Base-by-base conservation (phyloP, 2,113 vertebrate species). In the Colinus virginianus region DNA sequence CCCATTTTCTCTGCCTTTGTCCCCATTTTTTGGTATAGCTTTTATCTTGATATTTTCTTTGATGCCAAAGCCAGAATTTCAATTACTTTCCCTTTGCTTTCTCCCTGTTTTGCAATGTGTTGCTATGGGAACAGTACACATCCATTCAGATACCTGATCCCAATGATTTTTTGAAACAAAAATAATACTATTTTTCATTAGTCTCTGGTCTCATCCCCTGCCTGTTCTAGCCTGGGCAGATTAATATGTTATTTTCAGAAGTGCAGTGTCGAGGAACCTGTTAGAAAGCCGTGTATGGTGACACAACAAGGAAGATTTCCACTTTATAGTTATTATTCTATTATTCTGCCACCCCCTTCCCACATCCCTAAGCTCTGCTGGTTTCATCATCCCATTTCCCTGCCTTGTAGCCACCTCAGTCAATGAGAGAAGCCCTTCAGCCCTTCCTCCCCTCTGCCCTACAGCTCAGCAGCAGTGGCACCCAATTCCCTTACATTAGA, bases 61-160 rank as follows among this genome's bases (percentile, higher is more conserved):
- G 25, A 85, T 77, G 81, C 49, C 45, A 20, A 87, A 80, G 8
- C 66, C 51, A 55, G 71, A 36, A 64, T 85, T 95, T 86, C 83
- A 92, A 32, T 84, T 83, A 68, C 53, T 95, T 79, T 42, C 87
- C 13, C 26, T 16, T 71, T 70, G 59, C 49, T 64, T 56, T 48
- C 20, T 66, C 43, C 53, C 38, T 55, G 38, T 61, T 81, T 92
- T 84, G 80, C 45, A 84, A 62, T n/a, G n/a, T 78, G 66, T 94
- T 88, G 93, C 78, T 78, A 69, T 88, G 78, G 90, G 79, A 95
- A 94, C 69, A 90, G 74, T 83, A 74, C 77, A 78, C 72, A 87
- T 59, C 77, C 77, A 88, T 78, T 88, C 78, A 46, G 83, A 78
- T 87, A 72, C 53, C 78, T 42, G 80, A 95, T 53, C 40, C 49